Evolutionary conservation across 2,888 invertebrate genomes (phyloP).

Genomic region (Ophion slaviceki): DNA sequence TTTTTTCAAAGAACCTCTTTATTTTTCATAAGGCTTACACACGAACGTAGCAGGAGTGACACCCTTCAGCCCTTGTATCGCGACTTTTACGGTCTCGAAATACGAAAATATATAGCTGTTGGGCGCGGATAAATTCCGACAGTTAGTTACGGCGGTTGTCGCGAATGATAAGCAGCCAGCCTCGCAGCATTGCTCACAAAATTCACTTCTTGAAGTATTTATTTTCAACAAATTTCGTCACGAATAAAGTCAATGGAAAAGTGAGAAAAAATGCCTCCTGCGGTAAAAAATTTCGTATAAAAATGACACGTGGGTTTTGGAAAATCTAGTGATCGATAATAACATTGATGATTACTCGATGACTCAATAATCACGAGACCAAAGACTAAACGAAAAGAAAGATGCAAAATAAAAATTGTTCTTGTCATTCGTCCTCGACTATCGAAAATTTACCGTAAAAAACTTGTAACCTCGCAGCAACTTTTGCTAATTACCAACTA

Average conservation of each 20-base stretch:
- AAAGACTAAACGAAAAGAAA: no score
- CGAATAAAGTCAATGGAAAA: no score
- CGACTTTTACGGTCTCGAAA: slow-evolving; percentile 33
- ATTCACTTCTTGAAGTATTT: no score
- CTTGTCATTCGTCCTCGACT: no score
- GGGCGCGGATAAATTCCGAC: slow-evolving; percentile 6
- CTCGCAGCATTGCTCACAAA: neutral
- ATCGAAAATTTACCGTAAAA: no score
- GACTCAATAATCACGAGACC: no score
- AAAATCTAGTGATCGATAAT: neutral
- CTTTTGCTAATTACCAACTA: neutral
- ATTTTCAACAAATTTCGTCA: no score
- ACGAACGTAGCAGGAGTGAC: slow-evolving; percentile 10
- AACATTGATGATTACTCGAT: no score
- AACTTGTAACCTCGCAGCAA: no score
- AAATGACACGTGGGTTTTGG: neutral
- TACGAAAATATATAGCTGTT: neutral
- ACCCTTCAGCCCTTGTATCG: slow-evolving; percentile 9
- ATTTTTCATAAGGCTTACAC: neutral
- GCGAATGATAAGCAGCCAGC: neutral
- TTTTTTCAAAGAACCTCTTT: neutral
- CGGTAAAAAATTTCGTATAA: neutral
- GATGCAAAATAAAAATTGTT: no score
- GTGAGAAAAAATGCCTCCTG: neutral
- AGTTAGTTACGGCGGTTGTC: neutral